Evolutionary conservation across 2,888 invertebrate genomes (phyloP).

Genomic region (Rotaria sp.): DNA sequence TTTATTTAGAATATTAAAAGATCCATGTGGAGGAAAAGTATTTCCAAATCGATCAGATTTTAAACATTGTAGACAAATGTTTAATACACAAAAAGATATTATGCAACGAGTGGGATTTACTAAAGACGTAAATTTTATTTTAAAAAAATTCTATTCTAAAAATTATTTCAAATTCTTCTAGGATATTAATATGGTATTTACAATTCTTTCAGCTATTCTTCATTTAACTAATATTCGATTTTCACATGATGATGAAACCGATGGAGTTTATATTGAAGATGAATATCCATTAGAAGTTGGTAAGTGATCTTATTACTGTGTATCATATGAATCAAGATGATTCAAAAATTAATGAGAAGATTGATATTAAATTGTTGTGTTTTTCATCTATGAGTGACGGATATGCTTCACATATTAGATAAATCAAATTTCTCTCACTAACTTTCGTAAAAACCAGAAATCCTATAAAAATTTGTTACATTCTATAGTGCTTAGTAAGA

Average conservation of each 20-base stretch:
- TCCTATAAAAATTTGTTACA: too few species aligned
- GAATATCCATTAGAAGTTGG: slow-evolving; percentile 42
- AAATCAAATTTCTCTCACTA: too few species aligned
- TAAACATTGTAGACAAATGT: slow-evolving; percentile 46
- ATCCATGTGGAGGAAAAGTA: slow-evolving; percentile 14
- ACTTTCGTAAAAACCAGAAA: too few species aligned
- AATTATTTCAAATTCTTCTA: too few species aligned
- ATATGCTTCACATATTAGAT: too few species aligned
- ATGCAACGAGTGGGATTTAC: slow-evolving; percentile 47
- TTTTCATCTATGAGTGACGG: too few species aligned
- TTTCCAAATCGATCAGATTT: slow-evolving; percentile 31
- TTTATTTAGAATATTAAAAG: slow-evolving; percentile 31
- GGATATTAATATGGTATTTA: slow-evolving; percentile 48
- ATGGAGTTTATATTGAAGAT: slow-evolving; percentile 47
- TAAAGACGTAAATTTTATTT: slow-evolving; percentile 44
- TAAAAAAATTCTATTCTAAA: too few species aligned
- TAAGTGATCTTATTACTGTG: neutral
- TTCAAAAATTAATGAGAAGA: too few species aligned
- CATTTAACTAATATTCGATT: slow-evolving; percentile 51
- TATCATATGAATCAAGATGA: too few species aligned
- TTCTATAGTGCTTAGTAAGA: too few species aligned
- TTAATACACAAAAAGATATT: slow-evolving; percentile 45
- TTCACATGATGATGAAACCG: slow-evolving; percentile 46
- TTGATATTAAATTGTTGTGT: too few species aligned
- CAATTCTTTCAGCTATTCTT: slow-evolving; percentile 48